Evolutionary conservation across 2,888 invertebrate genomes (phyloP), one percentile per base, ranked within the genome.

Genomic region (Caenorhabditis macrosperma): DNA sequence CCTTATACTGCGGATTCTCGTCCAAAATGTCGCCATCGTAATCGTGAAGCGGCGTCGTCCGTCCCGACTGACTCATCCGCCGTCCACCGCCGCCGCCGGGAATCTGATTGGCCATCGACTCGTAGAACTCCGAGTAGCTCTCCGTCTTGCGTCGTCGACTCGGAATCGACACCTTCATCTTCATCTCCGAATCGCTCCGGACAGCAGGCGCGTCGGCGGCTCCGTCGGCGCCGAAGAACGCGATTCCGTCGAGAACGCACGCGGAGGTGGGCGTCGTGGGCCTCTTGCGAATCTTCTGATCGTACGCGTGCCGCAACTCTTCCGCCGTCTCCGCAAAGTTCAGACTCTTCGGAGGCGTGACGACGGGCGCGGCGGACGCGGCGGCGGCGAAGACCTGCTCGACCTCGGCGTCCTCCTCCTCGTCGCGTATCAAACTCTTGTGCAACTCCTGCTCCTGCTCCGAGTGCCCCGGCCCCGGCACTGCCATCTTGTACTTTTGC

Each of bases 391-490:
- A 63, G 17, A 59, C 59, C 20, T 69, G 69, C 41, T 81, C 83
- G 2, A 80, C 75, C 20, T 81, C 81, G 1, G 48, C 69, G 22
- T 86, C 83, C 1, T 85, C 84, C 15, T 84, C 86, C 1, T 82
- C 83, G 26, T 84, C 81, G 22, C 82, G 61, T 38, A 89, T 72
- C 64, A 89, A 59, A 60, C 87, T 87, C 54, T 87, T 85, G 74
- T 89, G 89, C 71, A 89, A 46, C 52, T 89, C 89, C n/a, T 88
- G 82, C 66, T 89, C 89, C 50, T 87, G 85, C 24, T 89, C 89
- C 0, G 88, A 86, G 44, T 86, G 84, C 15, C 87, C 89, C 1
- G 89, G 89, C 9, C 88, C 89, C 2, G 89, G 87, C 12, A 89
- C 88, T 1, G 82, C 77, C 87, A 89, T 87, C 60, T 86, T 85